These are phyloP conservation scores for Sanderia malayensis DNA, from an alignment of 30 jellyfish, hydroid and myxozoan genomes.

Conservation along the genomic window DNA sequence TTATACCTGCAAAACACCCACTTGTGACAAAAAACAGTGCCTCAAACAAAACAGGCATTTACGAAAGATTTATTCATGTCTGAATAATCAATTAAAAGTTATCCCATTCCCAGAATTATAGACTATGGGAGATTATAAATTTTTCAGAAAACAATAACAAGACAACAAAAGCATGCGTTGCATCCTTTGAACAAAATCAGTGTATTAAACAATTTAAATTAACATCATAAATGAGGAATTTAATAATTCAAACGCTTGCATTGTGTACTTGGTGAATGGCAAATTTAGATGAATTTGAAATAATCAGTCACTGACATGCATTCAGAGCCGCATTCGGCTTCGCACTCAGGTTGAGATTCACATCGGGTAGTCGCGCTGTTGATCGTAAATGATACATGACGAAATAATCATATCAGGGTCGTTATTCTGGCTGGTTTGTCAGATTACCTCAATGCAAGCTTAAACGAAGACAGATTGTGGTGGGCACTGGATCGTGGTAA, in stretches of 20 bases:
- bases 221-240: conserved; percentile 5
- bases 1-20: neutral
- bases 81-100: neutral
- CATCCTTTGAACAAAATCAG: conserved; percentile 2
- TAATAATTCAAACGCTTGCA: conserved; percentile 60
- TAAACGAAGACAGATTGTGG: too few species aligned
- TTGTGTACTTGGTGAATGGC: conserved; percentile 37
- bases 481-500: too few species aligned
- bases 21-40: neutral
- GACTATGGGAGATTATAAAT: too few species aligned
- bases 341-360: neutral
- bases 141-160: neutral
- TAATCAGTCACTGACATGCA: conserved; percentile 4
- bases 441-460: neutral
- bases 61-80: neutral
- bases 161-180: conserved; percentile 22
- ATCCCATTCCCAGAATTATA: too few species aligned
- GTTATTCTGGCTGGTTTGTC: too few species aligned
- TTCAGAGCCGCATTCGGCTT: neutral
- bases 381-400: too few species aligned
- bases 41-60: neutral
- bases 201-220: too few species aligned
- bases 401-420: too few species aligned
- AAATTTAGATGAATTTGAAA: conserved; percentile 8
- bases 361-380: too few species aligned